These are phyloP conservation scores for Orthonychiurus folsomi DNA, from an alignment of 2,888 invertebrate species.

Conservation along the genomic window DNA sequence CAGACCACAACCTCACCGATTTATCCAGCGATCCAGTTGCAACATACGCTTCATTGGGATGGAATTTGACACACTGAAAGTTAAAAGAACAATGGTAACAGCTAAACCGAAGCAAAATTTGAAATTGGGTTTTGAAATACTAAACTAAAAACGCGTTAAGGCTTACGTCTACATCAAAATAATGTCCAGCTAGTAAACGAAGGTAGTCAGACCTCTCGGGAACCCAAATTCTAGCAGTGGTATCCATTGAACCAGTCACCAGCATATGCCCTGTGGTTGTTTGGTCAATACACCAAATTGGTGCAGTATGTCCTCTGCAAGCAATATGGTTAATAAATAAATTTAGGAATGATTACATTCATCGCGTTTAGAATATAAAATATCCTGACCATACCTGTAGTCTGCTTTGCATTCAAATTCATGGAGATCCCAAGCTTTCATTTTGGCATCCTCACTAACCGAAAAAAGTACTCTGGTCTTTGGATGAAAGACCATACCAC, in stretches of 20 bases:
- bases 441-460: conserved; percentile 60
- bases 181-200: conserved; percentile 78
- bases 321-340: no score
- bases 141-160: no score
- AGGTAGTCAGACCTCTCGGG: conserved; percentile 71
- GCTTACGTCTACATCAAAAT: conserved; percentile 73
- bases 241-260: conserved; percentile 71
- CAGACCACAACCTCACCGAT: conserved; percentile 76
- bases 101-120: conserved; percentile 10
- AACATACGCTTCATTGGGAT: conserved; percentile 81
- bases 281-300: conserved; percentile 78
- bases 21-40: conserved; percentile 87
- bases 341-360: conserved; percentile 40
- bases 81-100: conserved; percentile 22
- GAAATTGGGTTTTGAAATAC: no score
- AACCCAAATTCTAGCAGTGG: conserved; percentile 71
- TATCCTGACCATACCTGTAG: conserved; percentile 54
- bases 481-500: conserved; percentile 37
- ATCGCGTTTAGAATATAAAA: conserved; percentile 2
- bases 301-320: conserved; percentile 79
- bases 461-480: conserved; percentile 51
- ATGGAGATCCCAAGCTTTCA: conserved; percentile 65
- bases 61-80: conserved; percentile 70
- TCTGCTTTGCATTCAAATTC: conserved; percentile 60
- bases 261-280: conserved; percentile 60